phyloP scores from a whole-genome alignment of 2,113 vertebrate genomes.

The Clarias gariepinus region DNA sequence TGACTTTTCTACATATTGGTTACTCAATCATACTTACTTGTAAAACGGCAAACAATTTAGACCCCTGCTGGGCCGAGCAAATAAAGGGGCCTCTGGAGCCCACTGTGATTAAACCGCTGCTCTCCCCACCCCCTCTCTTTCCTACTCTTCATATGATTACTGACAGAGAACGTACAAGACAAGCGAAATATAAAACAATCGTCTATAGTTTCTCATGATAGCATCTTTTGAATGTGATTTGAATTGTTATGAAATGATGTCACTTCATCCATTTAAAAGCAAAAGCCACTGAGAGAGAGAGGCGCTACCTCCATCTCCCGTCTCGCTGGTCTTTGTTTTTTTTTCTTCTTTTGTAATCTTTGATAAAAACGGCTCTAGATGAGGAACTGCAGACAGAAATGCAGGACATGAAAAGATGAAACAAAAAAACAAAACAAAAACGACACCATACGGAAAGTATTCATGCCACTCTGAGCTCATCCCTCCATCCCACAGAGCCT shows the following conservation, averaged over 20 bases:
- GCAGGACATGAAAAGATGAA: slow-evolving; percentile 32
- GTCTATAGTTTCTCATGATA: slow-evolving; percentile 37
- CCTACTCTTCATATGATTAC: slow-evolving; percentile 36
- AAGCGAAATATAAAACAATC: slow-evolving; percentile 44
- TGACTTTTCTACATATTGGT: not conserved
- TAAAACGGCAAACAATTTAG: not conserved
- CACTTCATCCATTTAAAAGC: slow-evolving; percentile 32
- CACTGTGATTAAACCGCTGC: not conserved
- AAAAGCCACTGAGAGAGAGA: not conserved
- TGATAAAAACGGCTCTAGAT: slow-evolving; percentile 30
- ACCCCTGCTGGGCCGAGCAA: not conserved
- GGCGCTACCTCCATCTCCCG: not conserved
- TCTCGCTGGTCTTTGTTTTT: not conserved
- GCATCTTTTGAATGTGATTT: slow-evolving; percentile 14
- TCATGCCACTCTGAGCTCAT: slow-evolving; percentile 10
- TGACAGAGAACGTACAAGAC: slow-evolving; percentile 38
- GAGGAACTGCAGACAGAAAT: slow-evolving; percentile 39
- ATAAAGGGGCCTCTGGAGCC: not conserved
- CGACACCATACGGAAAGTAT: slow-evolving; percentile 40
- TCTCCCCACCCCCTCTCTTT: slow-evolving; percentile 11
- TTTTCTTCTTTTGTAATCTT: not conserved
- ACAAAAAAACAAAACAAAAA: not conserved
- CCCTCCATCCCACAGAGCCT: slow-evolving; percentile 25
- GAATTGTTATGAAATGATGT: slow-evolving; percentile 39
- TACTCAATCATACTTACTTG: not conserved